Evolutionary conservation across 2,113 vertebrate species (phyloP).

Genomic region (Crypturellus undulatus): DNA sequence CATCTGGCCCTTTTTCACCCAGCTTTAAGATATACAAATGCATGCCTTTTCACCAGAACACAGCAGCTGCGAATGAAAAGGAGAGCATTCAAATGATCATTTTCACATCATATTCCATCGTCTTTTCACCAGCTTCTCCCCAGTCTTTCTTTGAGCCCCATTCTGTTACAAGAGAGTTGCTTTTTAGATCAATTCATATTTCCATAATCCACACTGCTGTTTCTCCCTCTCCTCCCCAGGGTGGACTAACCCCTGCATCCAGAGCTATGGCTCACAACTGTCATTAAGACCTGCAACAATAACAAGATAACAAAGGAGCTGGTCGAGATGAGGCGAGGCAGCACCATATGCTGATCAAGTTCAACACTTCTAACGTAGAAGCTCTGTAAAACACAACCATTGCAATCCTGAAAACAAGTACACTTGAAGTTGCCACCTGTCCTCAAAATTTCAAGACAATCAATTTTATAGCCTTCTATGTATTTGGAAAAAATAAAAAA

Average conservation of each 20-base stretch:
- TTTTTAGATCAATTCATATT: conserved; percentile 99
- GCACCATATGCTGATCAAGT: conserved; percentile 93
- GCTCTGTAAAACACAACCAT: conserved; percentile 81
- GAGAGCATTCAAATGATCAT: conserved; percentile 88
- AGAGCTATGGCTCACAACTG: conserved; percentile 95
- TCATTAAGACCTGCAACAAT: conserved; percentile 97
- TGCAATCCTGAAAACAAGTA: conserved; percentile 79
- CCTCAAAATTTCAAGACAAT: neutral
- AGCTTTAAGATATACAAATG: conserved; percentile 87
- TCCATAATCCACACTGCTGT: conserved; percentile 99
- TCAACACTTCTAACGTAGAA: conserved; percentile 69
- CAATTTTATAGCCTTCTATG: neutral
- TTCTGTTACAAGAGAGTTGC: conserved; percentile 85
- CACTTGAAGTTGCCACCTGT: conserved; percentile 22
- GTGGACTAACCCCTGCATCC: conserved; percentile 94
- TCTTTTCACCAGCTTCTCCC: conserved; percentile 87
- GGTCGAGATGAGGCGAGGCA: conserved; percentile 86
- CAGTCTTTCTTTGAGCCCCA: conserved; percentile 92
- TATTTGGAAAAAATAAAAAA: neutral
- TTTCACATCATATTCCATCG: conserved; percentile 91
- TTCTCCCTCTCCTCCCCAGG: conserved; percentile 90
- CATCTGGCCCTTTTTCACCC: conserved; percentile 79
- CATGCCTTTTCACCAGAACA: conserved; percentile 87
- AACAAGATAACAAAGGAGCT: conserved; percentile 94
- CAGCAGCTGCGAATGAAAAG: conserved; percentile 94